Evolutionary conservation across 2,113 vertebrate species (phyloP).

Genomic region (Abramis brama): DNA sequence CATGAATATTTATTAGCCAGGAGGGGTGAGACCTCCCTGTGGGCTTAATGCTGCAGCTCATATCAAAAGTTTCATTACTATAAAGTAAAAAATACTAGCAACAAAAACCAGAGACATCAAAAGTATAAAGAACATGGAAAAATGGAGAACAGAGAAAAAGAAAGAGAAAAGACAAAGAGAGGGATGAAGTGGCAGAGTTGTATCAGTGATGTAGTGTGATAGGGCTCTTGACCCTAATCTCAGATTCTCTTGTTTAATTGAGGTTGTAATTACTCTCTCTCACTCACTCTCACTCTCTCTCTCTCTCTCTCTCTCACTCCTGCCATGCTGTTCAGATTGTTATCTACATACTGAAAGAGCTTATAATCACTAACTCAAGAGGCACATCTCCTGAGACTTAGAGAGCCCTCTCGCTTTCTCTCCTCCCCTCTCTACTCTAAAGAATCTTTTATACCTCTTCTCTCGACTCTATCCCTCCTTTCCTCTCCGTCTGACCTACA

Average conservation of each 20-base stretch:
- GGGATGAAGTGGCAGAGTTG: slow-evolving; percentile 43
- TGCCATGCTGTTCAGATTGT: slow-evolving; percentile 53
- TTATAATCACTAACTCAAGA: slow-evolving; percentile 62
- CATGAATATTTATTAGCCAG: slow-evolving; percentile 43
- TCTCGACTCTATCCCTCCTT: background rate
- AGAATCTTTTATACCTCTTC: slow-evolving; percentile 30
- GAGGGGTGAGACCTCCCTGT: slow-evolving; percentile 19
- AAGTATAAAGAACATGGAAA: background rate
- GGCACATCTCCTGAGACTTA: slow-evolving; percentile 37
- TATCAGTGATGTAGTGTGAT: slow-evolving; percentile 50
- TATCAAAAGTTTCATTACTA: slow-evolving; percentile 42
- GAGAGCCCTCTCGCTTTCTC: slow-evolving; percentile 13
- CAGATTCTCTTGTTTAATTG: slow-evolving; percentile 61
- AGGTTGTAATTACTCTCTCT: slow-evolving; percentile 56
- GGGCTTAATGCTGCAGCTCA: slow-evolving; percentile 36
- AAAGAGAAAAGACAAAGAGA: slow-evolving; percentile 28
- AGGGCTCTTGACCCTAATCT: slow-evolving; percentile 60
- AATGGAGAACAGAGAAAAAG: background rate
- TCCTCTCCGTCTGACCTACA: slow-evolving; percentile 43
- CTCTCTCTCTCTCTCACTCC: slow-evolving; percentile 27
- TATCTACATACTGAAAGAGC: slow-evolving; percentile 60
- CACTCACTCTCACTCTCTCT: background rate
- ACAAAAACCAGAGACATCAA: background rate
- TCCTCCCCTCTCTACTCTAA: slow-evolving; percentile 7
- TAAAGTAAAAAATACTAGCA: slow-evolving; percentile 41